Evolutionary conservation across 2,113 vertebrate genomes (phyloP), one percentile per base, ranked within the genome.

Genomic region (Uropsilus gracilis): DNA sequence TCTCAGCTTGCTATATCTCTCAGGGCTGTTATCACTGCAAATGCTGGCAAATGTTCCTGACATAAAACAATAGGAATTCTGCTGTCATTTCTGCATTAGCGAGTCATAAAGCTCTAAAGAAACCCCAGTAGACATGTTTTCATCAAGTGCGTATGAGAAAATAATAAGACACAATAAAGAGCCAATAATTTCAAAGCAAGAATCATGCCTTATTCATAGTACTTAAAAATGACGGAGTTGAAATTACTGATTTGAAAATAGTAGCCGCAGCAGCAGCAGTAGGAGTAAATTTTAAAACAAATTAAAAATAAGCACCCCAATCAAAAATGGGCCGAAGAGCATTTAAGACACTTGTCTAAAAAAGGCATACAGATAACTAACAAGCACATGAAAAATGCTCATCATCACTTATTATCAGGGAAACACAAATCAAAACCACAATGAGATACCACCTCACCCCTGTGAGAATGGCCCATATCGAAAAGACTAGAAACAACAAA

Each of bases 1-100:
- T 92, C 75, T 87, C 72, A 61, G 73, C 81, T 83, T 91, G 75
- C 82, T 1, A 3, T 96, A 87, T 92, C 82, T 96, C 94, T 95
- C 86, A 94, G 88, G 59, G 61, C 57, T 95, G 81, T 96, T 95
- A 96, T 91, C 95, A 75, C 97, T 37, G 37, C 64, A 95, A 73
- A 93, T 96, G 59, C 81, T 97, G 93, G 89, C 95, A 95, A 68
- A 92, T 81, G 89, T 91, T 96, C 90, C 88, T 96, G 86, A 97
- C 90, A 94, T 94, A 95, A 96, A 96, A 95, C 95, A 96, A 95
- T 90, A 97, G 91, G 93, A 96, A 96, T 94, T 94, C 86, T 91
- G 86, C 83, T 96, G 92, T 95, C 93, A 94, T 95, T 96, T 95
- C 93, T 96, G 93, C 89, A 95, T 93, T 92, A 96, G 86, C 57